Evolutionary conservation across 2,888 invertebrate species (phyloP), one percentile per base, ranked within the genome.

Genomic region (Blera fallax): DNA sequence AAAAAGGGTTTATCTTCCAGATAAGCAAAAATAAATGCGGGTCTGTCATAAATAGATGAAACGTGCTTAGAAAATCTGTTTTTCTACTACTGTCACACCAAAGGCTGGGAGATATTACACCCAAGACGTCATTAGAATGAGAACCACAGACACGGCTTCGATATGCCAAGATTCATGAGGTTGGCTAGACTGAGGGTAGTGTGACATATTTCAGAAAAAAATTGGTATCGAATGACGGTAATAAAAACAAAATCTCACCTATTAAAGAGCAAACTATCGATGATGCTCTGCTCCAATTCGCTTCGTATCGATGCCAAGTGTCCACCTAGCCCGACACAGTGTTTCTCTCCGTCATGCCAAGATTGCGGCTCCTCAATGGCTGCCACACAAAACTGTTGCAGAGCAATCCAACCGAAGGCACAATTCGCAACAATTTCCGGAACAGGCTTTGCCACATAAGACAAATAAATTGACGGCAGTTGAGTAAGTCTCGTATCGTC

Each of bases 321-420:
- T 0, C 95, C 96, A 0, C 95, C 95, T 16, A 93, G 90, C 76
- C 93, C 92, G 3, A 91, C 93, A 88, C 96, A 96, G 89, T 95
- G 94, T 21, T 93, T 93, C 89, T 96, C 96, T 0, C 95, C 95
- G 80, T 95, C 94, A 11, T 93, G 91, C 96, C 96, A 96, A 0
- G 94, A 91, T 87, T 94, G 91, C 3, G 92, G 91, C 60, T 78
- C 67, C 87, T 95, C 94, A 78, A 94, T 92, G 5, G 94, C 94
- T 70, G 94, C 91, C 88, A 96, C 93, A 89, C 96, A 96, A 90
- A 95, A 95, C 88, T 95, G 94, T 58, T 94, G 93, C 80, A 95
- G 92, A 2, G 94, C 92, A 78, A 95, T 94, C 95, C 95, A 96
- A 0, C 95, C 95, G 88, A 95, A 96, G 54, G 94, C 95, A 90